A percentile compares a stretch with the other conserved stretches of the same genome.
Evolutionary conservation across 2,113 vertebrate species (phyloP).

Genomic region (Recurvirostra avosetta): DNA sequence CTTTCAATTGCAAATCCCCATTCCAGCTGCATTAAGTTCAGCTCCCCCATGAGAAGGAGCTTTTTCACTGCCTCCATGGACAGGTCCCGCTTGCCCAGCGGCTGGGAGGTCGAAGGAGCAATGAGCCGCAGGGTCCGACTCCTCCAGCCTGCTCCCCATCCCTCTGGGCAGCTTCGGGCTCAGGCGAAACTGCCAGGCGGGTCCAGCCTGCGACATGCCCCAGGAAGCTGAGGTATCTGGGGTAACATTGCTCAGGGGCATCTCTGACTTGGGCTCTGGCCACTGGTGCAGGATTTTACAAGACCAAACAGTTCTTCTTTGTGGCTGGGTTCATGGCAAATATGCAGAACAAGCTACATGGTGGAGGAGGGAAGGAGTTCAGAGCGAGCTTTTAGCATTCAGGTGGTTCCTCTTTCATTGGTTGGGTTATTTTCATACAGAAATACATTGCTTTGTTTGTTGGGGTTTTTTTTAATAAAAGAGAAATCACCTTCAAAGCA

Average conservation of each 20-base stretch:
- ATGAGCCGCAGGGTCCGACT: rapidly evolving
- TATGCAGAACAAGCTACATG: not conserved
- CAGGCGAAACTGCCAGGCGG: not conserved
- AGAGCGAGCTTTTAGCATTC: not conserved
- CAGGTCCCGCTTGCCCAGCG: rapidly evolving
- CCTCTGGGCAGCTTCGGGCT: rapidly evolving
- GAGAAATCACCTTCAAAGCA: constrained; percentile 10
- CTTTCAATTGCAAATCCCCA: rapidly evolving
- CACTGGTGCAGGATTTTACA: not conserved
- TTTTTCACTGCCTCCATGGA: not conserved
- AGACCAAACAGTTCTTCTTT: not conserved
- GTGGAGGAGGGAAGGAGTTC: not conserved
- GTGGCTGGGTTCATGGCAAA: not conserved
- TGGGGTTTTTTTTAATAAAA: not conserved
- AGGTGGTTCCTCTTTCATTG: not conserved
- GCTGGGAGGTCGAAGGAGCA: not conserved
- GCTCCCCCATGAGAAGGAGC: not conserved
- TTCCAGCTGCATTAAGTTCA: too few species aligned
- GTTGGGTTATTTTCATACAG: not conserved
- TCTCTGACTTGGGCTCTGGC: not conserved
- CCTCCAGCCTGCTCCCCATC: not conserved
- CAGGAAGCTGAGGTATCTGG: rapidly evolving
- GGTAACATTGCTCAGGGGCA: not conserved
- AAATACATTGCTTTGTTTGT: not conserved
- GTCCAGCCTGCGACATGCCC: not conserved